Evolutionary conservation across 2,797 vertebrate species (phyloP).

Genomic region (Heterohyrax brucei): DNA sequence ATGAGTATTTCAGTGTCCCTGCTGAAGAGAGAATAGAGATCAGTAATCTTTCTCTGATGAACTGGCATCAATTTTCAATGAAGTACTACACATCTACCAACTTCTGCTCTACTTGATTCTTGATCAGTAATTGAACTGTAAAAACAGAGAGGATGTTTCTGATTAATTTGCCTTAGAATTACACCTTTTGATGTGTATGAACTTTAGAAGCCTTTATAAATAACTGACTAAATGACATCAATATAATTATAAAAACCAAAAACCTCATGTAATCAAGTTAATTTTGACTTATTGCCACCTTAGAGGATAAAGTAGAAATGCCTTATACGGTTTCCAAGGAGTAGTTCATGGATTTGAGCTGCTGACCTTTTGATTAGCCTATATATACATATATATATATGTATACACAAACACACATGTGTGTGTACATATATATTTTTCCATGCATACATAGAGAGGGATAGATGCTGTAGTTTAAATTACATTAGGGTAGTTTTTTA

Average conservation of each 20-base stretch:
- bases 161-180: constrained; percentile 3
- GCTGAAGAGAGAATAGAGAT: not conserved
- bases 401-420: too few species aligned
- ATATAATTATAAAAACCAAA: not conserved
- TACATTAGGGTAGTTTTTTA: not conserved
- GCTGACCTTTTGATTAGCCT: too few species aligned
- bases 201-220: not conserved
- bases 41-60: not conserved
- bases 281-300: too few species aligned
- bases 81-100: not conserved
- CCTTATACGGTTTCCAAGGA: too few species aligned
- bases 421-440: too few species aligned
- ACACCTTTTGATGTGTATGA: not conserved
- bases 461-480: not conserved
- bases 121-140: not conserved
- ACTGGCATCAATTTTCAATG: not conserved
- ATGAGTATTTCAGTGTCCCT: not conserved
- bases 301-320: too few species aligned
- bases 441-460: not conserved
- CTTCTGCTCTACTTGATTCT: not conserved
- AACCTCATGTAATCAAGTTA: too few species aligned
- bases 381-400: too few species aligned
- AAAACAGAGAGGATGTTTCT: not conserved
- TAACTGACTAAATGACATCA: not conserved
- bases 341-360: too few species aligned